Evolutionary conservation across 2,888 invertebrate genomes (phyloP).

Genomic region (Polyommatus icarus): DNA sequence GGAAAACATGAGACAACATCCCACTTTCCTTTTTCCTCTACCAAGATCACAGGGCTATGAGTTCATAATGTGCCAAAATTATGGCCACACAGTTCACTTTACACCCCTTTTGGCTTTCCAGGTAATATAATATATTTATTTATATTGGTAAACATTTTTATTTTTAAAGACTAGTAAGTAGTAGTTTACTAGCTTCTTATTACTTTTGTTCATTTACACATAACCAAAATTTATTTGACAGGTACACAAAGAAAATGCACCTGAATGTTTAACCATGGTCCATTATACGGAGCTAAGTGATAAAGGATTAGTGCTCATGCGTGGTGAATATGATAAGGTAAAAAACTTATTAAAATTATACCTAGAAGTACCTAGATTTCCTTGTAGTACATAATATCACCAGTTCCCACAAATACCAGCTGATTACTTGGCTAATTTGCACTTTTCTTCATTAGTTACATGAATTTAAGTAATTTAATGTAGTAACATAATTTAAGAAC

Average conservation of each 20-base stretch:
- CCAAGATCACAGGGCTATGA: slow-evolving; percentile 92
- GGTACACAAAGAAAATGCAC: slow-evolving; percentile 93
- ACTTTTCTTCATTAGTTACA: no score
- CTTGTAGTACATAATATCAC: no score
- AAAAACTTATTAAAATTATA: no score
- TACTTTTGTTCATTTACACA: no score
- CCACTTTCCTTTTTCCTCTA: slow-evolving; percentile 89
- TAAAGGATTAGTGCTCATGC: slow-evolving; percentile 90
- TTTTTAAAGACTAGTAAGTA: neutral
- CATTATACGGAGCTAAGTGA: slow-evolving; percentile 88
- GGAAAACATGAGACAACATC: slow-evolving; percentile 79
- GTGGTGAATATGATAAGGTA: slow-evolving; percentile 89
- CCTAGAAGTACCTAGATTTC: no score
- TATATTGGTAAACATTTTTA: neutral
- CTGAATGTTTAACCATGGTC: slow-evolving; percentile 89
- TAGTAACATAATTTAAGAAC: no score
- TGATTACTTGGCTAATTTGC: no score
- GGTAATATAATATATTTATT: slow-evolving; percentile 70
- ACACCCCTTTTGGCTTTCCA: slow-evolving; percentile 92
- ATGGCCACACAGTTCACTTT: slow-evolving; percentile 87
- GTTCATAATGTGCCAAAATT: slow-evolving; percentile 89
- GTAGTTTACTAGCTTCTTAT: no score
- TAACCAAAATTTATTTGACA: slow-evolving; percentile 47
- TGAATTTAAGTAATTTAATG: no score
- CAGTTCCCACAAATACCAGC: no score